phyloP scores from a whole-genome alignment of 2,888 invertebrate species.

The Noctua fimbriata region DNA sequence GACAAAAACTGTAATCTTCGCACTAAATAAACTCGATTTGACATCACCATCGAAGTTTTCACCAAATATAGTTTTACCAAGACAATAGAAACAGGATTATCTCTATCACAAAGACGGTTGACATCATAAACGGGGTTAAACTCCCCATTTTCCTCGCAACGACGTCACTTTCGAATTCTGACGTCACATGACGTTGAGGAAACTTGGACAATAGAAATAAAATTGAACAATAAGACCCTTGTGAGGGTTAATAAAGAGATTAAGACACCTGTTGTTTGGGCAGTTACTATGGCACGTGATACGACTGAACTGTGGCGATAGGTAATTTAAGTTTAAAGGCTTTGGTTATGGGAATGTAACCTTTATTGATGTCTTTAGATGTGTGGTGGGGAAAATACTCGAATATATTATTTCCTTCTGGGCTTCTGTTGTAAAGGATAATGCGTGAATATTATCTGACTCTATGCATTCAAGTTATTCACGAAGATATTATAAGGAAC shows the following conservation, averaged over 20 bases:
- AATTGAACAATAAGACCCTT: conserved; percentile 52
- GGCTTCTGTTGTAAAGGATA: not conserved
- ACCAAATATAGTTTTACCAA: conserved; percentile 4
- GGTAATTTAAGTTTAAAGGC: conserved; percentile 43
- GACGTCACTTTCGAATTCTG: conserved; percentile 31
- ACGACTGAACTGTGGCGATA: conserved; percentile 24
- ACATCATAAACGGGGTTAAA: conserved; percentile 42
- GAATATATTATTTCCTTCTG: not conserved
- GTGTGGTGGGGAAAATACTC: not conserved
- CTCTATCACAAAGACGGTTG: conserved; percentile 29
- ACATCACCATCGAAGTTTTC: not conserved
- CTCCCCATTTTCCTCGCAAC: conserved; percentile 34
- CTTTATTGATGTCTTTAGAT: conserved; percentile 19
- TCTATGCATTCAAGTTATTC: not conserved
- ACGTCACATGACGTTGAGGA: conserved; percentile 22
- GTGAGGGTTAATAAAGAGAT: conserved; percentile 56
- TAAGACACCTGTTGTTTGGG: conserved; percentile 63
- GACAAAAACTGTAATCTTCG: not conserved
- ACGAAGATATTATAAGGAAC: not conserved
- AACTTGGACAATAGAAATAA: conserved; percentile 56
- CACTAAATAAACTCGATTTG: not conserved
- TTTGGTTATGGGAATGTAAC: conserved; percentile 11
- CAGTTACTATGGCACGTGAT: conserved; percentile 57
- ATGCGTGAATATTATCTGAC: not conserved
- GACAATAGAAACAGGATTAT: conserved; percentile 32